Evolutionary conservation across 1,140 invertebrate genomes (phyloP), one percentile per base, ranked within the genome.

Genomic region (Hyles euphorbiae): DNA sequence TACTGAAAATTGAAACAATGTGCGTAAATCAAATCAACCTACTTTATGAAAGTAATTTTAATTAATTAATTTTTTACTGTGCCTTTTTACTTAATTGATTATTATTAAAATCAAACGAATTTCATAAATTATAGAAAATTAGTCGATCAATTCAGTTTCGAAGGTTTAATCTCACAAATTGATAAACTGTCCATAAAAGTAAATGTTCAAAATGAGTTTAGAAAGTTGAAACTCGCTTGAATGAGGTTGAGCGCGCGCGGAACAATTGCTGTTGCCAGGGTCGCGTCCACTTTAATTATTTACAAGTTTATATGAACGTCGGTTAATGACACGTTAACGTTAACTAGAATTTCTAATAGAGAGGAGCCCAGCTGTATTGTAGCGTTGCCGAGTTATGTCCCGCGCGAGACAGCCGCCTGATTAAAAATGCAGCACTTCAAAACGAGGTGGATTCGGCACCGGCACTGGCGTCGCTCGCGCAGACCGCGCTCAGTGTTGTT

Each of bases 361-460:
- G 75, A 74, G 68, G 75, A 76, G 70, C 78, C 63, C 85, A 86
- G 82, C 76, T 87, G 83, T 82, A 81, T 76, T 70, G 62, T 76
- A 81, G 72, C 78, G 74, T 76, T 76, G 78, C 76, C 75, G 82
- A 84, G 80, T 88, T 86, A 88, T 88, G 82, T 87, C 79, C 83
- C 85, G 80, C 85, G 77, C 76, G 85, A 88, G 85, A 84, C 83
- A 76, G 81, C 71, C 70, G 73, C 70, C 64, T 73, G 76, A 83
- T 88, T 87, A 88, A 88, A 88, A 86, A 88, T 88, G 78, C 83
- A 88, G 64, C 70, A 76, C 73, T 87, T 84, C 74, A 80, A 82
- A 87, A 87, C 81, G 82, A 86, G 70, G 65, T 80, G 71, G 69
- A 78, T 76, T 79, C 78, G 74, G 73, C 72, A 79, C 55, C 63